Evolutionary conservation across 2,888 invertebrate genomes (phyloP), one percentile per base, ranked within the genome.

Genomic region (Drosophila diplacantha): DNA sequence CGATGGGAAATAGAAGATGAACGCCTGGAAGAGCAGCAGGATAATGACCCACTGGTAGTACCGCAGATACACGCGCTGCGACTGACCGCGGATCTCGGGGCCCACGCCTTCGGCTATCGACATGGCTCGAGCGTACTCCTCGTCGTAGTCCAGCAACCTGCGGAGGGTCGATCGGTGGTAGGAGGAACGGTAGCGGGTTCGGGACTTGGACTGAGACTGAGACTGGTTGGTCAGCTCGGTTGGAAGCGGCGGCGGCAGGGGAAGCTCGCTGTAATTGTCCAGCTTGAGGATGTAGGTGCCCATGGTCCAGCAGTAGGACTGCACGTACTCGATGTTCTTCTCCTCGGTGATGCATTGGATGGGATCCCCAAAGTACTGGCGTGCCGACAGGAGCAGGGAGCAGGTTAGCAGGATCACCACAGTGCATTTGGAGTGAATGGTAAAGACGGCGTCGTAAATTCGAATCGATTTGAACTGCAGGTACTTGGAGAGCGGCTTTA

Each of bases 311-410:
- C 95, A 95, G 85, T 92, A 94, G 53, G 92, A 92, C 79, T 95
- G 93, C 22, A 94, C 89, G 14, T 92, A 91, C 44, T 92, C 92
- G 64, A 90, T 91, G 53, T 92, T 82, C 50, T 90, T 89, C 16
- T 88, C 88, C 57, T 90, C 90, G 31, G 90, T 89, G 84, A 92
- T 90, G 87, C 96, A 96, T 81, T 93, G 92, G 50, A 96, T 96
- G 1, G 95, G 95, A 79, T 95, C 94, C 0, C 96, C 95, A 80
- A 95, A 95, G 88, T 94, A 95, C 86, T 96, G 94, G 78, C 94
- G 93, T 4, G 94, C 92, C 43, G 94, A 93, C 50, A 96, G 91
- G 75, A 95, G 87, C 74, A 95, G 88, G 2, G 93, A 93, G 86
- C 93, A 94, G 47, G 93, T 91, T 41, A 95, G 89, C 64, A 96